Conservation (phyloP, 2,888 invertebrate genomes). For the Taphrorychus bicolor region DNA sequence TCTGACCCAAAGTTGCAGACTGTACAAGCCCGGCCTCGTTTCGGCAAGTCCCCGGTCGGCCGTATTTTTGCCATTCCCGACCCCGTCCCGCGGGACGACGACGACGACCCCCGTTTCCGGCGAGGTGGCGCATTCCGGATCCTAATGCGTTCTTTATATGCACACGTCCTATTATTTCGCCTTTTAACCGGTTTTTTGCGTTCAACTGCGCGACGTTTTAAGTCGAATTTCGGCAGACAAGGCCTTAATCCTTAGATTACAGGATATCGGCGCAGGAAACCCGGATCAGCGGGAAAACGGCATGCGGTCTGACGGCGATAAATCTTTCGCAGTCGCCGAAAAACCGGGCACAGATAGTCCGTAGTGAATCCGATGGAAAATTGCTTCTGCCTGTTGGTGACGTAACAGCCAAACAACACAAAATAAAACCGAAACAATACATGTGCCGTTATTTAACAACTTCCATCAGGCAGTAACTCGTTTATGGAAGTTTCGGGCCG, state of each 20-base stretch:
- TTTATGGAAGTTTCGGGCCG: conserved; percentile 28
- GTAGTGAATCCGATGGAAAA: conserved; percentile 6
- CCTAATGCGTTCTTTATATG: conserved; percentile 56
- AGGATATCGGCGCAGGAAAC: conserved; percentile 29
- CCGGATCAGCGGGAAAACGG: conserved; percentile 33
- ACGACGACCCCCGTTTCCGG: conserved; percentile 24
- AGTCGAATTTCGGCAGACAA: conserved; percentile 37
- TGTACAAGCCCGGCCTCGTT: conserved; percentile 18
- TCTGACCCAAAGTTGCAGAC: conserved; percentile 29
- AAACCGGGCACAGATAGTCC: conserved; percentile 9
- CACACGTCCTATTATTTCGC: conserved; percentile 49
- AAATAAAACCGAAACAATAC: no score
- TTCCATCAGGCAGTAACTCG: conserved; percentile 22
- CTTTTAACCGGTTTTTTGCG: conserved; percentile 7
- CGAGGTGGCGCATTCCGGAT: conserved; percentile 25
- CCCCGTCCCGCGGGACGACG: conserved; percentile 12
- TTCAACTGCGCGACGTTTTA: no score
- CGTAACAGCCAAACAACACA: no score
- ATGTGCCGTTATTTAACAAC: no score
- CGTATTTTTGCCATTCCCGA: conserved; percentile 28
- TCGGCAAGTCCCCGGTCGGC: conserved; percentile 18
- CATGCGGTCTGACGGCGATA: conserved; percentile 33
- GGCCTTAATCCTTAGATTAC: conserved; percentile 35
- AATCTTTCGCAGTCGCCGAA: conserved; percentile 22
- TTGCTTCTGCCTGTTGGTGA: no score